Conservation (phyloP, 2,113 vertebrate species). For the Bufo gargarizans region DNA sequence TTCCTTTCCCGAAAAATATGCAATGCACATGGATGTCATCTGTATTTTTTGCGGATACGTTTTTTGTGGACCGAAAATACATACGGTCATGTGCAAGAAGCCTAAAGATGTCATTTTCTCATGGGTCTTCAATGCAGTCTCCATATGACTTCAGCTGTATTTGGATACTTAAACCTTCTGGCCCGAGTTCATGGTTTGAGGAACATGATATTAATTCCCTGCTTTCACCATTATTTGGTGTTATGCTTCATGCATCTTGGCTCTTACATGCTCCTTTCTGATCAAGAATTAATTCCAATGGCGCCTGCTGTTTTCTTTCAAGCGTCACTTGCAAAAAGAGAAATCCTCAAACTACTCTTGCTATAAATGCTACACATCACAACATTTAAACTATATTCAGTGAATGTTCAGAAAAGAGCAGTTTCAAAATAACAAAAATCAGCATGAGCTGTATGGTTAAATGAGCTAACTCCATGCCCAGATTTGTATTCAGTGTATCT, state of each 20-base stretch:
- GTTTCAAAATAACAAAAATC: constrained; percentile 45
- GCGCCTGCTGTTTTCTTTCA: constrained; percentile 57
- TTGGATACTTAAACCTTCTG: constrained; percentile 40
- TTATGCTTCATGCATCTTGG: constrained; percentile 56
- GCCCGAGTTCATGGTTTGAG: constrained; percentile 35
- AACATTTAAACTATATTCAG: constrained; percentile 52
- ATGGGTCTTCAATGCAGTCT: constrained; percentile 45
- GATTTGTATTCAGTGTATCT: constrained; percentile 38
- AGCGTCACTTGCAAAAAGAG: constrained; percentile 53
- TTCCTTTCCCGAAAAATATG: no score
- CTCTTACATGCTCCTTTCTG: constrained; percentile 47
- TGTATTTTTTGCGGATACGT: no score
- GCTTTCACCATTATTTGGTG: constrained; percentile 58
- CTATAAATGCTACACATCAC: constrained; percentile 53
- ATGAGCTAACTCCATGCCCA: constrained; percentile 34
- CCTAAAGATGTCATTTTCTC: constrained; percentile 26
- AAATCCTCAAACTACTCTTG: constrained; percentile 50
- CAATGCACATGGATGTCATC: no score
- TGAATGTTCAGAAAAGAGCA: constrained; percentile 26
- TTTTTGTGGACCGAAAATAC: no score
- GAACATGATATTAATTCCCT: constrained; percentile 56
- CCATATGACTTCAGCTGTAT: constrained; percentile 57
- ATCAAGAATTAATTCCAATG: constrained; percentile 59
- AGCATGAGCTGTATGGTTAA: constrained; percentile 50
- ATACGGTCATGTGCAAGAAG: no score